A percentile compares a stretch with the other conserved stretches of the same genome.
Conservation (phyloP, 2,888 invertebrate genomes). For the Eupeodes latifasciatus region DNA sequence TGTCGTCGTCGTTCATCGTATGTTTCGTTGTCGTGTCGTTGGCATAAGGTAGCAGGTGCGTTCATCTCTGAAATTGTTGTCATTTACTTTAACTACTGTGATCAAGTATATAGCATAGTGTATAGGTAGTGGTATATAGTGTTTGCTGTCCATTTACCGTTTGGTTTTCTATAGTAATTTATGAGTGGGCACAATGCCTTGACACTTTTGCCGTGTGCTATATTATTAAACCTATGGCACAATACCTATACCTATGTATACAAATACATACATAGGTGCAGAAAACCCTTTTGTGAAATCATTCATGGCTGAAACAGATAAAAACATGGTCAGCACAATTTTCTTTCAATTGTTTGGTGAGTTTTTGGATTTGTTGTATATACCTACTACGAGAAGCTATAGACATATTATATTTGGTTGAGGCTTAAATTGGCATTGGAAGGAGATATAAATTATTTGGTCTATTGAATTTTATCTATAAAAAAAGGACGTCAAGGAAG, state of each 20-base stretch:
- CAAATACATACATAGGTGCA: conserved; percentile 11
- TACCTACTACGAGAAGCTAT: background rate
- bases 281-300: conserved; percentile 70
- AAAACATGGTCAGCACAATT: conserved; percentile 74
- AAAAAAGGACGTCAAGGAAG: conserved; percentile 32
- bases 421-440: conserved; percentile 24
- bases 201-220: conserved; percentile 70
- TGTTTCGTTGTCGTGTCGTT: background rate
- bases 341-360: conserved; percentile 50
- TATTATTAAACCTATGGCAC: conserved; percentile 13
- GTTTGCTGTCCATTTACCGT: conserved; percentile 51
- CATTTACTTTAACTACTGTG: conserved; percentile 67
- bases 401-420: background rate
- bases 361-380: conserved; percentile 44
- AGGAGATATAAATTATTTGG: conserved; percentile 44
- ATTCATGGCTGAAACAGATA: conserved; percentile 74
- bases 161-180: conserved; percentile 69
- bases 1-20: background rate
- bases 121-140: background rate
- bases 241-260: background rate
- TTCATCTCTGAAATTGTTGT: conserved; percentile 76
- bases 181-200: conserved; percentile 71
- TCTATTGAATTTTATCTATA: conserved; percentile 52
- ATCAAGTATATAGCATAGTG: background rate
- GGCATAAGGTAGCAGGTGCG: conserved; percentile 71